A percentile compares a stretch with the other conserved stretches of the same genome.
phyloP scores from a whole-genome alignment of 30 jellyfish, hydroid and myxozoan genomes.

The Euphysa ruthae region DNA sequence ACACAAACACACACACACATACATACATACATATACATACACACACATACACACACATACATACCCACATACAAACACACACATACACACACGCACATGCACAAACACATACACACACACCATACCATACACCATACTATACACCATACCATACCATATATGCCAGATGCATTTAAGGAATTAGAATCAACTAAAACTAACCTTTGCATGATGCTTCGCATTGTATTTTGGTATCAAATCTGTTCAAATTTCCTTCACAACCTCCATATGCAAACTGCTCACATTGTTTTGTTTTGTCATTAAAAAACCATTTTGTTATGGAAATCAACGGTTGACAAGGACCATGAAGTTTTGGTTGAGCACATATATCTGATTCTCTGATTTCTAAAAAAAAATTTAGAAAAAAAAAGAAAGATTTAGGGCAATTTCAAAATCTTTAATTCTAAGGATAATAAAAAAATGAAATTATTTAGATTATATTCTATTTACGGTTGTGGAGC shows the following conservation, averaged over 20 bases:
- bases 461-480: too few species aligned
- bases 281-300: slow-evolving; percentile 2
- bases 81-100: too few species aligned
- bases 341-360: not conserved
- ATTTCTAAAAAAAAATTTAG: not conserved
- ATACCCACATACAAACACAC: too few species aligned
- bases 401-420: not conserved
- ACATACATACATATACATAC: not conserved
- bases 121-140: too few species aligned
- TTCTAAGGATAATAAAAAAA: too few species aligned
- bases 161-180: too few species aligned
- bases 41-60: not conserved
- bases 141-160: too few species aligned
- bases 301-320: not conserved
- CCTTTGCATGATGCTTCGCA: slow-evolving; percentile 10
- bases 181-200: too few species aligned
- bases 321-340: slow-evolving; percentile 14
- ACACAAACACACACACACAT: not conserved
- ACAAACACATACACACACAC: too few species aligned
- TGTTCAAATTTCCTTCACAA: slow-evolving; percentile 5
- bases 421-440: too few species aligned
- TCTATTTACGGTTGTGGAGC: too few species aligned
- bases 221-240: not conserved
- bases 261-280: slow-evolving; percentile 18
- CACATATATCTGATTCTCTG: slow-evolving; percentile 2